A percentile compares a stretch with the other conserved stretches of the same genome.
Conservation (phyloP, 1,140 invertebrate species). For the Drosophila santomea region DNA sequence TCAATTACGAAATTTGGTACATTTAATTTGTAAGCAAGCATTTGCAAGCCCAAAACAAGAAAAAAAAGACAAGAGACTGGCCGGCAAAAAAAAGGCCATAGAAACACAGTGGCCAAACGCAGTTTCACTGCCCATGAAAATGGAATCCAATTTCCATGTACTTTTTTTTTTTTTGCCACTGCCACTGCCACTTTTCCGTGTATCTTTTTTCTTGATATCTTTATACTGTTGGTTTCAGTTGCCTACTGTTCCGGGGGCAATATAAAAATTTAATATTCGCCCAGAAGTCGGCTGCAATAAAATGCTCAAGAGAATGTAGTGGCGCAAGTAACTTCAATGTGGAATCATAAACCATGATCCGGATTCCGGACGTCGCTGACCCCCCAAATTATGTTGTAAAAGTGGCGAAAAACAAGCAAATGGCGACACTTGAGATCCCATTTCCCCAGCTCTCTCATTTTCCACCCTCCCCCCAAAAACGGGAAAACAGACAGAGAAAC, state of each 20-base stretch:
- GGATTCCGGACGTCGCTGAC: background rate
- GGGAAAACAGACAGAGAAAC: background rate
- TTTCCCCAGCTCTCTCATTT: slow-evolving; percentile 6
- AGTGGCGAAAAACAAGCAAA: slow-evolving; percentile 54
- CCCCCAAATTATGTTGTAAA: slow-evolving; percentile 74
- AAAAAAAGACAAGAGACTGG: background rate
- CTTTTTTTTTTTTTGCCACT: slow-evolving; percentile 10
- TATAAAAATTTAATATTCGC: slow-evolving; percentile 79
- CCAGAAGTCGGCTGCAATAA: slow-evolving; percentile 68
- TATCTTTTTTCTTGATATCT: slow-evolving; percentile 2
- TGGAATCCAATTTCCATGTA: slow-evolving; percentile 68
- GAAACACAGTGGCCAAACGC: slow-evolving; percentile 1
- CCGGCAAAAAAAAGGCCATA: slow-evolving; percentile 1
- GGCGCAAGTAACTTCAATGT: slow-evolving; percentile 31
- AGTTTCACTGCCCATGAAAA: slow-evolving; percentile 45
- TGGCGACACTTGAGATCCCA: slow-evolving; percentile 43
- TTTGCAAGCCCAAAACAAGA: too few species aligned
- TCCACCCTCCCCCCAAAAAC: background rate
- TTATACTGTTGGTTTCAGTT: slow-evolving; percentile 3
- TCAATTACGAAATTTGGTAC: slow-evolving; percentile 77
- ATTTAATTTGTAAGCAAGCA: slow-evolving; percentile 52
- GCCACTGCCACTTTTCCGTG: slow-evolving; percentile 7
- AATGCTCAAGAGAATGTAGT: slow-evolving; percentile 43
- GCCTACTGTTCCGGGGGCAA: slow-evolving; percentile 26
- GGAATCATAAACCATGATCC: slow-evolving; percentile 65